These are phyloP conservation scores for Euwallacea fornicatus DNA, from an alignment of 1,140 invertebrate genomes.

Conservation along the genomic window DNA sequence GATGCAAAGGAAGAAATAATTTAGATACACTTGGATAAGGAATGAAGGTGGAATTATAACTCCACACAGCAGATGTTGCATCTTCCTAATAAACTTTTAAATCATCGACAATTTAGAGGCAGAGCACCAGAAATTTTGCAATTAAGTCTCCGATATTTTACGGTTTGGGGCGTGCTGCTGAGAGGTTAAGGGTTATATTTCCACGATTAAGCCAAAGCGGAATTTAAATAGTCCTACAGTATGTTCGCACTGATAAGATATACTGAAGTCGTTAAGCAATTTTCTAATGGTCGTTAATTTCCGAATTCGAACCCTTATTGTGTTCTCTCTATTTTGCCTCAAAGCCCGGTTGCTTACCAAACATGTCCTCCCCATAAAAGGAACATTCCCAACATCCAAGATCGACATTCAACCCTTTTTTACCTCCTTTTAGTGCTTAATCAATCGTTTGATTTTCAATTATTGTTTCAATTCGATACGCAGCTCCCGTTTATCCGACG, in stretches of 20 bases:
- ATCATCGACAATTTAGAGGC: slow-evolving; percentile 40
- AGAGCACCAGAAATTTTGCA: slow-evolving; percentile 36
- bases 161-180: slow-evolving; percentile 40
- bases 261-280: slow-evolving; percentile 39
- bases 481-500: slow-evolving; percentile 5
- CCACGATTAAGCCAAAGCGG: slow-evolving; percentile 41
- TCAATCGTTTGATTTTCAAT: slow-evolving; percentile 13
- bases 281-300: slow-evolving; percentile 39
- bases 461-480: slow-evolving; percentile 12
- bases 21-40: too few species aligned
- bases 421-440: slow-evolving; percentile 6
- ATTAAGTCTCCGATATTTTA: slow-evolving; percentile 41
- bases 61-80: slow-evolving; percentile 30
- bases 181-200: slow-evolving; percentile 43
- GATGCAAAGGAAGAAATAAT: too few species aligned
- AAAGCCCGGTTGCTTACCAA: too few species aligned
- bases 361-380: too few species aligned
- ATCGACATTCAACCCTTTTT: not conserved
- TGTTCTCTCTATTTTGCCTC: not conserved
- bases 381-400: too few species aligned
- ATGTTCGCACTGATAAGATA: slow-evolving; percentile 39
- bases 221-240: slow-evolving; percentile 42
- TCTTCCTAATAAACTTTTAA: slow-evolving; percentile 42
- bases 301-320: slow-evolving; percentile 34
- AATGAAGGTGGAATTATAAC: too few species aligned